Evolutionary conservation across 2,888 invertebrate genomes (phyloP).

Genomic region (Napeogenes inachia): DNA sequence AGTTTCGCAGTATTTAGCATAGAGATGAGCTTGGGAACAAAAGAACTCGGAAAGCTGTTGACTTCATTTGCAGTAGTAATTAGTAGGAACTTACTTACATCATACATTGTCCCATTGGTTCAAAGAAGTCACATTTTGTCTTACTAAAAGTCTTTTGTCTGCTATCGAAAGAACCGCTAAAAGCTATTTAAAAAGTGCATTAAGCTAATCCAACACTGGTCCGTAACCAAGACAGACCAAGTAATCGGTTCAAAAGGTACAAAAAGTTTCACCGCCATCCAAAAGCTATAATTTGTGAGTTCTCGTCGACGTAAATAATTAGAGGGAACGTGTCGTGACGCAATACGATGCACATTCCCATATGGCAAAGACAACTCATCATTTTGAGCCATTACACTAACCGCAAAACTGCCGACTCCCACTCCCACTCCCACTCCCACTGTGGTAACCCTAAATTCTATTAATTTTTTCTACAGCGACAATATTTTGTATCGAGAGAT

Average conservation of each 20-base stretch:
- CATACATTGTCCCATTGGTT: not conserved
- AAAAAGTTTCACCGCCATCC: conserved; percentile 39
- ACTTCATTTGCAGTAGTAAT: too few relatives aligned
- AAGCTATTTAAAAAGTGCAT: not conserved
- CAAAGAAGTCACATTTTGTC: not conserved
- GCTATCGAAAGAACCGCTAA: not conserved
- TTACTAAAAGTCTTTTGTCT: not conserved
- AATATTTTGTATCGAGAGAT: too few relatives aligned
- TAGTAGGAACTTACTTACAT: too few relatives aligned
- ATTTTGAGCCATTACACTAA: conserved; percentile 71
- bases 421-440: conserved; percentile 49
- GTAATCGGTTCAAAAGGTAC: conserved; percentile 30
- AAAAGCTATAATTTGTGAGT: conserved; percentile 71
- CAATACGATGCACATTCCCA: conserved; percentile 66
- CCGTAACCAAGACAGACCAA: conserved; percentile 20
- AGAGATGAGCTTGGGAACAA: not conserved
- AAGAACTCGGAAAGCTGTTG: not conserved
- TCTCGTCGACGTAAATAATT: conserved; percentile 65
- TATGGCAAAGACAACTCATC: conserved; percentile 69
- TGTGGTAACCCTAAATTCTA: conserved; percentile 33
- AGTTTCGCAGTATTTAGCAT: not conserved
- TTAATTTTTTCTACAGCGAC: too few relatives aligned
- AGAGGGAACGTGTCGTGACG: conserved; percentile 61
- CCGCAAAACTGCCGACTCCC: conserved; percentile 50
- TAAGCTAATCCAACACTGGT: not conserved